These are phyloP conservation scores for Melitaea athalia DNA, from an alignment of 2,888 invertebrate species.

Conservation along the genomic window DNA sequence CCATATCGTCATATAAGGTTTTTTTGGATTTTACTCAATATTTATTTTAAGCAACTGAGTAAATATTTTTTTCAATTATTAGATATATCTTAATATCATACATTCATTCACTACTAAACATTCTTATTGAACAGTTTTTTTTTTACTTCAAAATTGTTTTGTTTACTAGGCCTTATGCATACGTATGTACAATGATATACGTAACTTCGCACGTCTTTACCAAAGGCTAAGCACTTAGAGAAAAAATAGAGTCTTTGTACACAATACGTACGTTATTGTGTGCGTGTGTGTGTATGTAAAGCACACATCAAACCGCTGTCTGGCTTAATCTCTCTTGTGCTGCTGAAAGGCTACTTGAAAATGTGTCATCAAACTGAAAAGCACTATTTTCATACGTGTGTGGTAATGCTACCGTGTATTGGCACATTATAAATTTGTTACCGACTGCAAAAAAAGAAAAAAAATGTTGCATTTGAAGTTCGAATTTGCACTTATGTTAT, in stretches of 20 bases:
- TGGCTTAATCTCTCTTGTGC: conserved; percentile 64
- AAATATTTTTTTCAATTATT: too few relatives aligned
- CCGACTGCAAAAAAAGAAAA: neutral
- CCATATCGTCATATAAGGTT: too few relatives aligned
- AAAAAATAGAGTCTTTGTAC: conserved; percentile 7
- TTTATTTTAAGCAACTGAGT: too few relatives aligned
- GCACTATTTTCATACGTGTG: conserved; percentile 68
- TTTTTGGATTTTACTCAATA: too few relatives aligned
- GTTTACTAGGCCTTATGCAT: too few relatives aligned
- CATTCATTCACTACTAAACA: too few relatives aligned
- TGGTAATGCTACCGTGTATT: conserved; percentile 39
- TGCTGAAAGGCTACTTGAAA: conserved; percentile 60
- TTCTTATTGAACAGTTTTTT: too few relatives aligned
- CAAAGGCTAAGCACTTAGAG: conserved; percentile 5
- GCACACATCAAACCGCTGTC: conserved; percentile 38
- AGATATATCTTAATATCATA: too few relatives aligned
- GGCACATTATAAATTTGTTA: conserved; percentile 27
- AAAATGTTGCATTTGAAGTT: neutral
- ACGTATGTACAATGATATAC: neutral
- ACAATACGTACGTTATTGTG: neutral
- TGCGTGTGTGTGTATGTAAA: conserved; percentile 14
- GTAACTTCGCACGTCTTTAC: neutral
- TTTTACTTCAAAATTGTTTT: too few relatives aligned
- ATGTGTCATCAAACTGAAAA: conserved; percentile 70
- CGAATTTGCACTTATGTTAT: too few relatives aligned